A percentile compares a stretch with the other conserved stretches of the same genome.
Conservation (phyloP, 2,797 vertebrate species). For the Hipposideros larvatus region DNA sequence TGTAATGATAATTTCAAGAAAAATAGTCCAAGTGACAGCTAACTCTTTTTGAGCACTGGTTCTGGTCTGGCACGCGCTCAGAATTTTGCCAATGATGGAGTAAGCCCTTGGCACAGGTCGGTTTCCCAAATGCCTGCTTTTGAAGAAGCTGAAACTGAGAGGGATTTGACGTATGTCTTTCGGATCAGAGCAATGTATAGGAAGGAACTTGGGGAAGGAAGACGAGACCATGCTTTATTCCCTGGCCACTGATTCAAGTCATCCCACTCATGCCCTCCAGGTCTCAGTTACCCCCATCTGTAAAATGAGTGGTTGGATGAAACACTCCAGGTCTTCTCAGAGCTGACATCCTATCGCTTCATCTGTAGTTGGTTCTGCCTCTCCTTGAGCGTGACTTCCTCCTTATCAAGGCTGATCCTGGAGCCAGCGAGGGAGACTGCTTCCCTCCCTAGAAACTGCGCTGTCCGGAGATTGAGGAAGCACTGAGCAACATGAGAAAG, state of each 20-base stretch:
- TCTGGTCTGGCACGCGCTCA: neutral
- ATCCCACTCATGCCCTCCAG: rapidly evolving
- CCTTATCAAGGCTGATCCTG: rapidly evolving
- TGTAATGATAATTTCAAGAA: neutral
- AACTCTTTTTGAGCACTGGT: rapidly evolving
- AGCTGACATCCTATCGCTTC: rapidly evolving
- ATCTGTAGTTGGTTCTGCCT: rapidly evolving
- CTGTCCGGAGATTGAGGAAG: neutral
- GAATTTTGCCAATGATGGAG: neutral
- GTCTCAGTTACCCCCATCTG: neutral
- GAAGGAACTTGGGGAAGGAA: neutral
- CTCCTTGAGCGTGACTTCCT: neutral
- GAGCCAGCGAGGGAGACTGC: neutral
- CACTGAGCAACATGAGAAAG: neutral
- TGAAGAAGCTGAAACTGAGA: neutral
- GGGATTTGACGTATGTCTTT: neutral
- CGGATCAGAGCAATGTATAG: neutral
- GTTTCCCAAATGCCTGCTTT: neutral
- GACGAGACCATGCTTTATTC: neutral
- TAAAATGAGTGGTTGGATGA: neutral
- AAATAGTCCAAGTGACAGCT: neutral
- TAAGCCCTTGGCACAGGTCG: rapidly evolving
- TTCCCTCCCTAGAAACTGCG: rapidly evolving
- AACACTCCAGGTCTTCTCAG: neutral
- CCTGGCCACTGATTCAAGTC: too few species aligned